These are phyloP conservation scores for Syrista parreyssii DNA, from an alignment of 2,888 invertebrate genomes.

Conservation along the genomic window DNA sequence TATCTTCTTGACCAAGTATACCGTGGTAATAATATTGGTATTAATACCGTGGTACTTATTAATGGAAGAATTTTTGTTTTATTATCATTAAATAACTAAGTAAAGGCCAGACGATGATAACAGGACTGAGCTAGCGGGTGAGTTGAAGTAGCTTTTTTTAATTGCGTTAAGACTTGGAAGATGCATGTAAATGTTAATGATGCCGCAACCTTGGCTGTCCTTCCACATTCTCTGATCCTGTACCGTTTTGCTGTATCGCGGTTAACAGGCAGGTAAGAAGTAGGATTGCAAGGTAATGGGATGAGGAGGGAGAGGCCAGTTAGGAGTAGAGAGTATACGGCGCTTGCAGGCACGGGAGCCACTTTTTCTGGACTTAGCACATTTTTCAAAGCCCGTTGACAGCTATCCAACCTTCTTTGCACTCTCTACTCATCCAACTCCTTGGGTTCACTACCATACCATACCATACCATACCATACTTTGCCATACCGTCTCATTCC, in stretches of 20 bases:
- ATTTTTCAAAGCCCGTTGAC: slow-evolving; percentile 61
- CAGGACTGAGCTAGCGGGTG: not conserved
- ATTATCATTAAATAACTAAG: not conserved
- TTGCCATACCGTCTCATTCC: slow-evolving; percentile 19
- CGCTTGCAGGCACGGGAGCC: slow-evolving; percentile 52
- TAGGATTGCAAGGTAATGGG: slow-evolving; percentile 51
- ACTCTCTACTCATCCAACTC: slow-evolving; percentile 23
- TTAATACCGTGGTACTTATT: not conserved
- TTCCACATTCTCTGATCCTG: slow-evolving; percentile 59
- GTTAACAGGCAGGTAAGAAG: slow-evolving; percentile 57
- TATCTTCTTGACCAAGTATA: not conserved
- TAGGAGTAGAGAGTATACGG: slow-evolving; percentile 36
- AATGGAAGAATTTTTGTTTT: not conserved
- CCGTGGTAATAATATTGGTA: not conserved
- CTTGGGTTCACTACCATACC: slow-evolving; percentile 15
- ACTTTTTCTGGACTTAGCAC: slow-evolving; percentile 60
- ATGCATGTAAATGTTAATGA: slow-evolving; percentile 58
- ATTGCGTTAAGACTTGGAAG: slow-evolving; percentile 10
- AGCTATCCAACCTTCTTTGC: slow-evolving; percentile 49
- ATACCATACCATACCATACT: slow-evolving; percentile 21
- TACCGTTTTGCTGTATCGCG: slow-evolving; percentile 57
- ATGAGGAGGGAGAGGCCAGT: slow-evolving; percentile 18
- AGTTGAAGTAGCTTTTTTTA: not conserved
- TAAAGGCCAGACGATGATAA: not conserved
- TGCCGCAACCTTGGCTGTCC: slow-evolving; percentile 52